Evolutionary conservation across 2,113 vertebrate genomes (phyloP).

Genomic region (Percopsis transmontana): DNA sequence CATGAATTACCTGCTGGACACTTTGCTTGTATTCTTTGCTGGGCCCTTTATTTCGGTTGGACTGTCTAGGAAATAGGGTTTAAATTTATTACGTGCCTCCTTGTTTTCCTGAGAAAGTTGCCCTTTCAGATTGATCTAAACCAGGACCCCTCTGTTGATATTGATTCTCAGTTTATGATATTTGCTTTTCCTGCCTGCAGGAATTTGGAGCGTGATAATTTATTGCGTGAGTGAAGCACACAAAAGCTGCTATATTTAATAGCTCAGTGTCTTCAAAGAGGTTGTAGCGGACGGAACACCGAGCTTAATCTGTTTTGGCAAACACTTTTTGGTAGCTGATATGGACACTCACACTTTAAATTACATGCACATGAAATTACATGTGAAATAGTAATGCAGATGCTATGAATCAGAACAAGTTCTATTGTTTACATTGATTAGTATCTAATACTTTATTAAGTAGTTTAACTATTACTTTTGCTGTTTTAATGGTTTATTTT

Average conservation of each 20-base stretch:
- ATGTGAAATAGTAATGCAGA: no score
- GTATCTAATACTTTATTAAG: no score
- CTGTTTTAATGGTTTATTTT: no score
- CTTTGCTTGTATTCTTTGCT: conserved; percentile 64
- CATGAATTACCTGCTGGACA: conserved; percentile 68
- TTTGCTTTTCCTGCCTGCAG: conserved; percentile 71
- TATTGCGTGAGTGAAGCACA: conserved; percentile 68
- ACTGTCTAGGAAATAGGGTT: conserved; percentile 58
- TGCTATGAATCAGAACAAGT: no score
- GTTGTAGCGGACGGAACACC: no score
- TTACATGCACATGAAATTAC: no score
- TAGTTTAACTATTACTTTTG: no score
- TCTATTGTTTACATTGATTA: no score
- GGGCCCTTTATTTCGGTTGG: conserved; percentile 41
- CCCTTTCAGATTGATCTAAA: conserved; percentile 69
- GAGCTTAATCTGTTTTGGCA: no score
- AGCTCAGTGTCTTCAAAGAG: no score
- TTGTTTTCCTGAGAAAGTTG: conserved; percentile 63
- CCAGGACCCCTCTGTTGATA: conserved; percentile 66
- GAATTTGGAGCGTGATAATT: conserved; percentile 72
- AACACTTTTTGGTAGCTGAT: no score
- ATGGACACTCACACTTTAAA: no score
- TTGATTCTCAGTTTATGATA: conserved; percentile 67
- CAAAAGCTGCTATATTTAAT: conserved; percentile 44
- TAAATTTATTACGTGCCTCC: conserved; percentile 68